Evolutionary conservation across 2,113 vertebrate species (phyloP).

Genomic region (Axis porcinus): DNA sequence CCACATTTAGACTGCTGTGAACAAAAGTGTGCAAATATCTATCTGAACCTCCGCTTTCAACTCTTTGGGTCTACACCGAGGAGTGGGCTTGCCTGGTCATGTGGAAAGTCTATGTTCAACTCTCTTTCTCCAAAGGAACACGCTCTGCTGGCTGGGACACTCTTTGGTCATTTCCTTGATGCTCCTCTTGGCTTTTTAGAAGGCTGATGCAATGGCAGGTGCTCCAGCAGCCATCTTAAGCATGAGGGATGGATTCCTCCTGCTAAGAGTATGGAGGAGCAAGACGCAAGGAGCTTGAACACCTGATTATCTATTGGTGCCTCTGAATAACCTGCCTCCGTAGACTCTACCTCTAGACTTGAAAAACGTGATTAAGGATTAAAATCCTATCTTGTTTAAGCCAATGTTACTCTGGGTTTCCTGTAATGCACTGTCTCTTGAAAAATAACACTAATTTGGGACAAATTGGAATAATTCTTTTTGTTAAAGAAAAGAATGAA

Average conservation of each 20-base stretch:
- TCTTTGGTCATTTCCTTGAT: background rate
- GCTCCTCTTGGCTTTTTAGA: background rate
- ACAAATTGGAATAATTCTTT: background rate
- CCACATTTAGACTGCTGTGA: background rate
- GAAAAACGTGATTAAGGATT: background rate
- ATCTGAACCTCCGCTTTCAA: no score
- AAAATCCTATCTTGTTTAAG: background rate
- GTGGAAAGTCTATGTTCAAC: background rate
- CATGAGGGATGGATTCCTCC: background rate
- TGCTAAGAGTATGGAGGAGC: fast-evolving
- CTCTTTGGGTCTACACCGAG: background rate
- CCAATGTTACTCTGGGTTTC: background rate
- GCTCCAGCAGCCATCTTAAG: background rate
- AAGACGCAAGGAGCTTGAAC: fast-evolving
- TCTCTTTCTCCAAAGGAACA: background rate
- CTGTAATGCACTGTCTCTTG: background rate
- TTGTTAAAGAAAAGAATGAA: background rate
- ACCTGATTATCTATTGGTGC: fast-evolving
- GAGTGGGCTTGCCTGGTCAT: fast-evolving
- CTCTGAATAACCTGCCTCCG: background rate
- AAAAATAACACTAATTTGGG: background rate
- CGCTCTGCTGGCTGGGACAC: no score
- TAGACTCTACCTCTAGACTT: background rate
- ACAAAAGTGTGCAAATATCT: fast-evolving
- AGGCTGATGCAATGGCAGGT: background rate